Base-by-base conservation (phyloP, 2,888 invertebrate genomes). In the Neoitamus cyanurus region DNA sequence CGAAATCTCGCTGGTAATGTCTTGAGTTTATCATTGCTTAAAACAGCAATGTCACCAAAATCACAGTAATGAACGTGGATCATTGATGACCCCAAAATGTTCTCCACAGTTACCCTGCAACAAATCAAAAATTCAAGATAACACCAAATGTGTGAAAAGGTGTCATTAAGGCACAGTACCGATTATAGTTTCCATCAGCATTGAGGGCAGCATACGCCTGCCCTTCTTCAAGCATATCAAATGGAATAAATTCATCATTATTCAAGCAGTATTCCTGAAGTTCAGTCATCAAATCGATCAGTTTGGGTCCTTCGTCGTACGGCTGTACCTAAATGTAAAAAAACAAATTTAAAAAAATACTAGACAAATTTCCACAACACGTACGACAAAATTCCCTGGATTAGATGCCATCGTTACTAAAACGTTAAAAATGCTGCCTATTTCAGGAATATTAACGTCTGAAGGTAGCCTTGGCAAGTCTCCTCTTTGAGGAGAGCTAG, bases 321-420 rank as follows among this genome's bases (percentile, higher is more conserved):
- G 93, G 93, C 89, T 93, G 93, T 2, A 93, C 91, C 93, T 93
- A 84, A 1, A 87, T 28, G 2, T 20, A 86, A 78, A 68, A 58
- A 48, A 83, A n/a, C 28, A 34, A 9, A 30, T 31, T 78, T 82
- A 13, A 48, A 25, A 68, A 68, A 30, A 34, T n/a, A 11, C 30
- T 37, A 1, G 25, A 34, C 11, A 82, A 37, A 25, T 31, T n/a
- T 82, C 25, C 15, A 58, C 11, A 11, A 13, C 48, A 86, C 88
- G 86, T 86, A 91, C 90, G 84, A 89, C 88, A 89, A 91, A 91
- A 86, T 90, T 90, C 13, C 88, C 89, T 2, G 97, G 97, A 92
- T 94, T 95, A 2, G 96, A 95, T 0, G 96, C 95, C 92, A 95
- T 94, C 0, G 95, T 93, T 84, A 96, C 92, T 88, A 93, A 93